Evolutionary conservation across 2,888 invertebrate genomes (phyloP).

Genomic region (Gisinianus flammeolus): DNA sequence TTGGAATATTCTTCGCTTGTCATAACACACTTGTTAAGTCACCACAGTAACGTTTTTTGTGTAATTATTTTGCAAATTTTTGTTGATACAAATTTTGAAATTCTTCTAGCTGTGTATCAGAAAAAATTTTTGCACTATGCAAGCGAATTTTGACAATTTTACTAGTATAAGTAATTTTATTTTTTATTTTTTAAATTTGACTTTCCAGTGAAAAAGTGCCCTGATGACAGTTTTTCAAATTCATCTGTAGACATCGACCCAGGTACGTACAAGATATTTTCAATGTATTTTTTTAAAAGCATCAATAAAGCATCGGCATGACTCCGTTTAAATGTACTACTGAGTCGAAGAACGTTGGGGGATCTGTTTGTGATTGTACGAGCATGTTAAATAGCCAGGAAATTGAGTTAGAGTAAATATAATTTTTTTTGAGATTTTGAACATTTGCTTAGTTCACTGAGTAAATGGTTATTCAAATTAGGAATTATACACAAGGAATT

Average conservation of each 20-base stretch:
- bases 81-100: background rate
- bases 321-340: too few species aligned
- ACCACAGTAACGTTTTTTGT: too few species aligned
- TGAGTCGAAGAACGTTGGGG: too few species aligned
- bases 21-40: too few species aligned
- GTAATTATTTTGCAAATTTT: too few species aligned
- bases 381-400: too few species aligned
- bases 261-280: constrained; percentile 33
- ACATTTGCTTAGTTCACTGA: too few species aligned
- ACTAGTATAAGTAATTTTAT: background rate
- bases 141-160: background rate
- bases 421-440: too few species aligned
- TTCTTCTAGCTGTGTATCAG: background rate
- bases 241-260: constrained; percentile 37
- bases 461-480: too few species aligned
- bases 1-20: background rate
- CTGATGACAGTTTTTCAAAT: constrained; percentile 32
- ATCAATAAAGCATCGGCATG: background rate
- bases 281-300: background rate
- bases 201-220: constrained; percentile 31
- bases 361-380: too few species aligned
- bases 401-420: too few species aligned
- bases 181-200: background rate
- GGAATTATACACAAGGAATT: too few species aligned
- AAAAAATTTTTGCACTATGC: background rate